Conservation (phyloP, 2,113 vertebrate species). For the Zootoca vivipara region DNA sequence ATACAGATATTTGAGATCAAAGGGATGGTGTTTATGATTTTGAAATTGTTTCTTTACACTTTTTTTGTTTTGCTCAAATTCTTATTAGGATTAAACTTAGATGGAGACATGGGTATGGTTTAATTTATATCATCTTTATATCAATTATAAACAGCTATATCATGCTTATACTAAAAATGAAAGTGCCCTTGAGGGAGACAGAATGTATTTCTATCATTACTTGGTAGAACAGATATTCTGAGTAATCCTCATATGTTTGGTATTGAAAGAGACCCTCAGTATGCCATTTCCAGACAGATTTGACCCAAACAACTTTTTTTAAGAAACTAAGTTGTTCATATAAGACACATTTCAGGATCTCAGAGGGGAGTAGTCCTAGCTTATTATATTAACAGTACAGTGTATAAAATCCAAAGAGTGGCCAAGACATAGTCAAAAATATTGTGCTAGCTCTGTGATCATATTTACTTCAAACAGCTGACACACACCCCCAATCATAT, state of each 20-base stretch:
- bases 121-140: background rate
- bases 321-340: background rate
- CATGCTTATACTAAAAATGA: too few relatives aligned
- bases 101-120: background rate
- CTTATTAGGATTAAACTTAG: background rate
- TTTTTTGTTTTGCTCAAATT: background rate
- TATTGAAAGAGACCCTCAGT: background rate
- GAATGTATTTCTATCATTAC: background rate
- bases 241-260: background rate
- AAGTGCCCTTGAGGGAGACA: background rate
- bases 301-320: background rate
- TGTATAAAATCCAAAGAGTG: background rate
- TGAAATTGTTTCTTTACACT: too few relatives aligned
- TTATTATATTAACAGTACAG: background rate
- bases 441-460: background rate
- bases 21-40: too few relatives aligned
- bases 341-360: background rate
- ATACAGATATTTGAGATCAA: too few relatives aligned
- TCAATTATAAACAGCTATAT: too few relatives aligned
- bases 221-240: background rate
- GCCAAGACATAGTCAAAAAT: background rate
- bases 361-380: background rate
- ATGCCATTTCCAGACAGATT: background rate
- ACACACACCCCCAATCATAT: background rate
- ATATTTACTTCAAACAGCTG: background rate